Conservation (phyloP, 2,888 invertebrate species). For the Sialis lutaria region DNA sequence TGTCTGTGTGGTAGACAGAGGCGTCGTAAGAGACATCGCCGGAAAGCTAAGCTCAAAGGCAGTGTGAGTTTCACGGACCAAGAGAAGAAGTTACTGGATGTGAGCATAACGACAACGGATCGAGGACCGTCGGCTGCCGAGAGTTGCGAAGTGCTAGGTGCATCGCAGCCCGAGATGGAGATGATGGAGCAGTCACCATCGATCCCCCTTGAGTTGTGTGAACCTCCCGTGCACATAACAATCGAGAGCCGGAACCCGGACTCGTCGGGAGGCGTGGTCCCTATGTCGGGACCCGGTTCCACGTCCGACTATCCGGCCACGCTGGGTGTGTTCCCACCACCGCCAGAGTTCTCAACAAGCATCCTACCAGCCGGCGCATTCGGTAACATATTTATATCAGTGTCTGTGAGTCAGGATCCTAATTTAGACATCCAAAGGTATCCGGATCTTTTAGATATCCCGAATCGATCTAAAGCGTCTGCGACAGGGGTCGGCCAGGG, state of each 20-base stretch:
- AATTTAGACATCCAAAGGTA: conserved; percentile 46
- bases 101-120: conserved; percentile 55
- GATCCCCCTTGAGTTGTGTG: conserved; percentile 19
- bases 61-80: conserved; percentile 76
- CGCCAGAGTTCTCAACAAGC: conserved; percentile 38
- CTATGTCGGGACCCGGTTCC: conserved; percentile 24
- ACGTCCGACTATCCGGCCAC: conserved; percentile 15
- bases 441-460: conserved; percentile 63
- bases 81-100: conserved; percentile 70
- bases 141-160: conserved; percentile 41
- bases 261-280: conserved; percentile 16
- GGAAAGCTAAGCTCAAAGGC: conserved; percentile 53
- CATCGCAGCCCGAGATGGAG: conserved; percentile 39
- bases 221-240: conserved; percentile 26
- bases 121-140: conserved; percentile 32
- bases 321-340: conserved; percentile 32
- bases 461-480: conserved; percentile 28
- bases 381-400: conserved; percentile 74
- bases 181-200: conserved; percentile 20
- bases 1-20: conserved; percentile 32
- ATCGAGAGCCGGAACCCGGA: conserved; percentile 27
- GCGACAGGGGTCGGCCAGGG: conserved; percentile 19
- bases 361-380: conserved; percentile 34
- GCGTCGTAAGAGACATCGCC: conserved; percentile 29
- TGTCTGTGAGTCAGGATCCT: conserved; percentile 57